phyloP scores from a whole-genome alignment of 2,888 invertebrate genomes.

The Deilephila elpenor region DNA sequence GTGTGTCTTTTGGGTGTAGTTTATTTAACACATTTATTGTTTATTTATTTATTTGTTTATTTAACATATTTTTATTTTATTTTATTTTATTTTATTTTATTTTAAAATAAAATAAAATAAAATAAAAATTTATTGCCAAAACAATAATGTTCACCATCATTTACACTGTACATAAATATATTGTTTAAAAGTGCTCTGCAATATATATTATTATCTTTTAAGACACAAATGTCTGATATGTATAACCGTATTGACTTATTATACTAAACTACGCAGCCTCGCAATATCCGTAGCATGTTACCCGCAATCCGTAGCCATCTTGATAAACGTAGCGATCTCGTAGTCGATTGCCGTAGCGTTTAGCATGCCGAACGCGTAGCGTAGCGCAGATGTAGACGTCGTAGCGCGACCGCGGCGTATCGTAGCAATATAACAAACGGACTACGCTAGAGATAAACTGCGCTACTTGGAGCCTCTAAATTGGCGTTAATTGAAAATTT shows the following conservation, averaged over 20 bases:
- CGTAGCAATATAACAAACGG: slow-evolving; percentile 25
- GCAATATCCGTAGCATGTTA: slow-evolving; percentile 27
- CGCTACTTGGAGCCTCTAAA: slow-evolving; percentile 22
- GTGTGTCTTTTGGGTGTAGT: no score
- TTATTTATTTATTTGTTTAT: no score
- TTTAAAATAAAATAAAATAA: no score
- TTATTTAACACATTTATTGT: no score
- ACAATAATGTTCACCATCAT: no score
- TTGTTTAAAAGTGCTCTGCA: background rate
- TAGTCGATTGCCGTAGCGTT: slow-evolving; percentile 28
- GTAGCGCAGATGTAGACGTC: slow-evolving; percentile 27
- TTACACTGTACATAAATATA: no score
- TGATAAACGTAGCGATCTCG: slow-evolving; percentile 29
- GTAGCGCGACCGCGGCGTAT: slow-evolving; percentile 24
- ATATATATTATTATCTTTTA: background rate
- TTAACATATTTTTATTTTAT: no score
- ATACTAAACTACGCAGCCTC: slow-evolving; percentile 11
- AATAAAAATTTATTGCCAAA: no score
- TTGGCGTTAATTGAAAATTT: slow-evolving; percentile 23
- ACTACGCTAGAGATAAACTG: slow-evolving; percentile 22
- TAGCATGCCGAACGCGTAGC: slow-evolving; percentile 29
- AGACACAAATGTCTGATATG: background rate
- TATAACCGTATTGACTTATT: slow-evolving; percentile 13
- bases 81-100: no score
- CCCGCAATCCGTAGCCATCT: slow-evolving; percentile 28